Percentiles rank a stretch among this genome's conserved stretches.
Conservation (phyloP, 1,140 invertebrate genomes). For the Solen grandis region DNA sequence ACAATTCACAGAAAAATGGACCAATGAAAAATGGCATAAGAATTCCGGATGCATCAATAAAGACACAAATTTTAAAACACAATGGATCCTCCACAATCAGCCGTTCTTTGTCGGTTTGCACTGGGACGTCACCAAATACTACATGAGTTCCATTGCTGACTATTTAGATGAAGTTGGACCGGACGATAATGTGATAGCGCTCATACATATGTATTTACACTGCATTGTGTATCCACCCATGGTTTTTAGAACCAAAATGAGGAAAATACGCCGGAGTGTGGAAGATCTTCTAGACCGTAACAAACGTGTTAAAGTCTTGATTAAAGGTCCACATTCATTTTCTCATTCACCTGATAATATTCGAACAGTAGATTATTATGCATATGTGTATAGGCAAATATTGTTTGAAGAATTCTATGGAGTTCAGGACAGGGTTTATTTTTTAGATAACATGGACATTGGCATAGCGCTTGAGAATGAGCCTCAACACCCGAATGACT, state of each 20-base stretch:
- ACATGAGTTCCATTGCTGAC: not conserved
- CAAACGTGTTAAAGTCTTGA: not conserved
- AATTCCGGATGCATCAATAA: not conserved
- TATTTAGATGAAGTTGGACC: not conserved
- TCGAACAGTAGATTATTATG: not conserved
- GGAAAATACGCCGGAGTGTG: not conserved
- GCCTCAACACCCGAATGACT: not conserved
- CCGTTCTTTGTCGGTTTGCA: not conserved
- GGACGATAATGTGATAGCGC: not conserved
- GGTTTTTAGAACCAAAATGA: not conserved
- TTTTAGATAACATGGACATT: constrained; percentile 8
- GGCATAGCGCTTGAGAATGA: not conserved
- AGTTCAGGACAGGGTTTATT: constrained; percentile 8
- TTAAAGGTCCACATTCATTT: constrained; percentile 25
- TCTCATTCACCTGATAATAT: not conserved
- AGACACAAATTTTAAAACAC: not conserved
- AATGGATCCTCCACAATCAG: not conserved
- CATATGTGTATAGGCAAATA: constrained; percentile 1
- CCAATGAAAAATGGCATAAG: constrained; percentile 8
- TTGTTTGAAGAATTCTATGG: too few species aligned
- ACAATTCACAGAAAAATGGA: constrained; percentile 3
- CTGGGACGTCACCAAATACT: not conserved
- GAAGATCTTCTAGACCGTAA: not conserved
- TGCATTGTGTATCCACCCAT: not conserved
- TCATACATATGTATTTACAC: constrained; percentile 17